Evolutionary conservation across 2,888 invertebrate genomes (phyloP), one percentile per base, ranked within the genome.

Genomic region (Hanleya hanleyi): DNA sequence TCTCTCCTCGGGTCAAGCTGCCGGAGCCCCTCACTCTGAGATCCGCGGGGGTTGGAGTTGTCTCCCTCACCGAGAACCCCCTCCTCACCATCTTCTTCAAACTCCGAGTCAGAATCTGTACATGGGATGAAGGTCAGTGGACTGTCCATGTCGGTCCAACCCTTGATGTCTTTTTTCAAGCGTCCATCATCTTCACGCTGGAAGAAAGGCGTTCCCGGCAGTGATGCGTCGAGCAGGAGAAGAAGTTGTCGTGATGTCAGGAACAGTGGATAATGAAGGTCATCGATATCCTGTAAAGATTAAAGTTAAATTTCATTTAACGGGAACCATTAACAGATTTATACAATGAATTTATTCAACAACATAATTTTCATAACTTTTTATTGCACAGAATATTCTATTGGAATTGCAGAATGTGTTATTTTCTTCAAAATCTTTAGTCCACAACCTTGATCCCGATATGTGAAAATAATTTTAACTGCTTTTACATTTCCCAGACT

Each of bases 171-270:
- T 0, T 71, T 74, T 73, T 81, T 81, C 62, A 85, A 70, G 64
- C 78, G 77, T 6, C 84, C 82, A 70, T 87, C 85, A 36, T 83
- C 83, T 50, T 82, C 80, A n/a, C 86, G 75, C 7, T 81, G 79
- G 73, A 87, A 86, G 75, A 87, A 88, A 67, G 47, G 41, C 22
- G 50, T 35, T 3, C 35, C 71, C 18, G 67, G 67, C 64, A 77
- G 47, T 18, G 73, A 70, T 26, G 57, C 77, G 67, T 77, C 77
- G 5, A 77, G 71, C 49, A 77, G 33, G 18, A 77, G 33, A 18
- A 70, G 67, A 29, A 77, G 69, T 15, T 68, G 71, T 47, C 49
- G 37, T 29, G 67, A 61, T 36, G 73, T 77, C 37, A 77, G 29
- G 29, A 77, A 77, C 15, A 77, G 57, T 7, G 77, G 77, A 41